Evolutionary conservation across 2,888 invertebrate genomes (phyloP).

Genomic region (Notodonta ziczac): DNA sequence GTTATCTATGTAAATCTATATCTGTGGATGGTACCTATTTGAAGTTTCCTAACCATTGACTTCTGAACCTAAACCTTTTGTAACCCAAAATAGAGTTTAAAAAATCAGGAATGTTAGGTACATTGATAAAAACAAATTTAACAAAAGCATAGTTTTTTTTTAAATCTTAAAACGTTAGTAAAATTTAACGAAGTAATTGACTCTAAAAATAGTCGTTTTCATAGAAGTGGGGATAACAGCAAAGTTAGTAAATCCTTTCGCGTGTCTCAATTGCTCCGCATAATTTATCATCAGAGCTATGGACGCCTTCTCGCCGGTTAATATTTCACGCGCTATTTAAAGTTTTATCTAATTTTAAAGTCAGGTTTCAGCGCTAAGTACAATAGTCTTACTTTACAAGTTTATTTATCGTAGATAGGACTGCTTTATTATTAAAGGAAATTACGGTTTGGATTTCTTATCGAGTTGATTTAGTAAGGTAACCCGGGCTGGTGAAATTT

Average conservation of each 20-base stretch:
- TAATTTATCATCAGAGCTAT: constrained; percentile 7
- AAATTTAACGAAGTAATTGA: no score
- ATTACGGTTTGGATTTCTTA: neutral
- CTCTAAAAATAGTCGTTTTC: neutral
- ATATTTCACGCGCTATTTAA: neutral
- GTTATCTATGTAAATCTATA: no score
- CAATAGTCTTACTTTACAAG: neutral
- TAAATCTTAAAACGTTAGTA: no score
- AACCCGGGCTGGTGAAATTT: no score
- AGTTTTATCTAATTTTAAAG: constrained; percentile 1
- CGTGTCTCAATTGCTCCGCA: constrained; percentile 16
- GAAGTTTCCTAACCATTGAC: no score
- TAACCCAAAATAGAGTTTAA: no score
- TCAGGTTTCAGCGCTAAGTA: neutral
- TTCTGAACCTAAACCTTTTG: no score
- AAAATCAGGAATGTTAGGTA: no score
- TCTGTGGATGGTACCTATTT: no score
- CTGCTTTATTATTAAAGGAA: neutral
- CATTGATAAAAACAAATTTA: no score
- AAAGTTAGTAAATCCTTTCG: constrained; percentile 14
- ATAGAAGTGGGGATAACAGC: neutral
- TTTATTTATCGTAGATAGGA: neutral
- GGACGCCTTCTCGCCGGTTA: neutral
- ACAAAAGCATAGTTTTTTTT: no score
- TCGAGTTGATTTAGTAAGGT: no score